Evolutionary conservation across 2,797 vertebrate genomes (phyloP).

Genomic region (Aselliscus stoliczkanus): DNA sequence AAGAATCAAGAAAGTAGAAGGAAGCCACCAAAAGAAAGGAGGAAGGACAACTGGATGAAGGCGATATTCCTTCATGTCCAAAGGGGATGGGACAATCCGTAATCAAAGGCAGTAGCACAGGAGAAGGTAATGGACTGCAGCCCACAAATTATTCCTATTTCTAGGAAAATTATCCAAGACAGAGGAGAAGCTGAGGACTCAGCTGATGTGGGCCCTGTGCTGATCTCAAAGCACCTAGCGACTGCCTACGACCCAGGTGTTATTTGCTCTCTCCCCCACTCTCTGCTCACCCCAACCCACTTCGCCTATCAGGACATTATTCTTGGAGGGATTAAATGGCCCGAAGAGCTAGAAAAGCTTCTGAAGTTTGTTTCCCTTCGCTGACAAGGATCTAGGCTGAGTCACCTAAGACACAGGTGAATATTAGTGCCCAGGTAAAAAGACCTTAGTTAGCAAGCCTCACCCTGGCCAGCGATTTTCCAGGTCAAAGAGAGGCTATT

Average conservation of each 20-base stretch:
- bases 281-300: background rate
- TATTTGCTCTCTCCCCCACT: background rate
- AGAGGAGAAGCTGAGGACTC: background rate
- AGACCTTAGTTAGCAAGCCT: background rate
- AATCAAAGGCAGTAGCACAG: background rate
- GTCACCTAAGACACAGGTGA: background rate
- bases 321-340: background rate
- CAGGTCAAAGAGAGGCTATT: background rate
- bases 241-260: background rate
- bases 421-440: background rate
- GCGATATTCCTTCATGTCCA: background rate
- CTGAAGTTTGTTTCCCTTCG: background rate
- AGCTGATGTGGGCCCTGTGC: fast-evolving
- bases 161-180: background rate
- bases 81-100: background rate
- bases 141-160: background rate
- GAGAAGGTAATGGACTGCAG: background rate
- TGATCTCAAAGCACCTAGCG: background rate
- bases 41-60: background rate
- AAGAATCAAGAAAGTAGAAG: background rate
- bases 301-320: background rate
- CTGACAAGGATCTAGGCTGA: background rate
- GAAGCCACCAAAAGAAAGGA: background rate
- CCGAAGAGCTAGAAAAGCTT: background rate
- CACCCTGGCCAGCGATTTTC: background rate